A percentile compares a stretch with the other conserved stretches of the same genome.
These are phyloP conservation scores for Sycophila sp. DNA, from an alignment of 1,140 invertebrate species.

Conservation along the genomic window DNA sequence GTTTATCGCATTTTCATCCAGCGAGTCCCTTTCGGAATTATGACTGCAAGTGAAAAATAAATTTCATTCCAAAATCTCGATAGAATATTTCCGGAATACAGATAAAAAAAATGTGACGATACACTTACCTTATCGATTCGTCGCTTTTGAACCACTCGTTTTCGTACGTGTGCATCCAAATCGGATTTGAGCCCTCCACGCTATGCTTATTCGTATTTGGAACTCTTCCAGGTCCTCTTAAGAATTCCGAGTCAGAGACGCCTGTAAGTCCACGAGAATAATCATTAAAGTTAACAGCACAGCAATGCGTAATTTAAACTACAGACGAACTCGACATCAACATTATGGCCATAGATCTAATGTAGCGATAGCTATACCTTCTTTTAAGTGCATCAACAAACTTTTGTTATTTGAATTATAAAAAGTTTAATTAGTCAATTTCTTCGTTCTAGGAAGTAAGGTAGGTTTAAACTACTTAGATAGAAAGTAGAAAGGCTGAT, in stretches of 20 bases:
- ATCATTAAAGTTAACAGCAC: neutral
- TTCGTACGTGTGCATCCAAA: slow-evolving; percentile 94
- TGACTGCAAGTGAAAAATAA: slow-evolving; percentile 67
- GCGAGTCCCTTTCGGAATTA: slow-evolving; percentile 82
- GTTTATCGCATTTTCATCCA: slow-evolving; percentile 86
- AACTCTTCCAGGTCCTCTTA: slow-evolving; percentile 77
- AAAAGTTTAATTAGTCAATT: no score
- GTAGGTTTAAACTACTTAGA: neutral
- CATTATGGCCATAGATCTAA: no score
- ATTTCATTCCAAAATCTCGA: no score
- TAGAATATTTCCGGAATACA: slow-evolving; percentile 18
- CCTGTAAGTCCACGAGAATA: neutral
- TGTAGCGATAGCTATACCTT: no score
- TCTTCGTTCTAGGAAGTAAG: no score
- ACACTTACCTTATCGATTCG: slow-evolving; percentile 76
- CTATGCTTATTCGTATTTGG: slow-evolving; percentile 96
- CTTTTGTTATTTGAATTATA: no score
- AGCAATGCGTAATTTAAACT: no score
- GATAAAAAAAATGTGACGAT: neutral
- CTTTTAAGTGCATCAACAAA: no score
- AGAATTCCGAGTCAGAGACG: slow-evolving; percentile 77
- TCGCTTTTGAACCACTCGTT: slow-evolving; percentile 94
- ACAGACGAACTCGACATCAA: no score
- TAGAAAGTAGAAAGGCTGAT: neutral
- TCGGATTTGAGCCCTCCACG: slow-evolving; percentile 92